Conservation (phyloP, 2,888 invertebrate genomes). For the Spilosoma lubricipeda region DNA sequence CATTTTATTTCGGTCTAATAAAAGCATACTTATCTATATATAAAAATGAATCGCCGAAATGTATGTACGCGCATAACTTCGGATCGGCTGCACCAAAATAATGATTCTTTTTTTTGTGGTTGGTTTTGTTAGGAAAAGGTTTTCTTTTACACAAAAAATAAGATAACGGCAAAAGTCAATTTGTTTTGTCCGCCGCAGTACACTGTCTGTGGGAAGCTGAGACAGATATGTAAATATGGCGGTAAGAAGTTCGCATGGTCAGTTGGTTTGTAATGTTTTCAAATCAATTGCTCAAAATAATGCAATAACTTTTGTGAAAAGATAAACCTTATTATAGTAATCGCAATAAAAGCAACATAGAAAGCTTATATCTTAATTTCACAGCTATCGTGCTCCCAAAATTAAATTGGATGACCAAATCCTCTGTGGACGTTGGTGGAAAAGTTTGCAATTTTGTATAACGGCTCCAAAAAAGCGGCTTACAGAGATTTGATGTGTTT, state of each 20-base stretch:
- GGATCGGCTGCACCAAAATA: too few species aligned
- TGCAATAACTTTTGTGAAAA: slow-evolving; percentile 5
- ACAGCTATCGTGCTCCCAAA: slow-evolving; percentile 8
- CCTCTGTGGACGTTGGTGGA: background rate
- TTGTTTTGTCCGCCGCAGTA: too few species aligned
- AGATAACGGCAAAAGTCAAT: too few species aligned
- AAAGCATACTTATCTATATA: too few species aligned
- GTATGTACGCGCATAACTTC: too few species aligned
- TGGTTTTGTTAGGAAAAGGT: too few species aligned
- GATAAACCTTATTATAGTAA: slow-evolving; percentile 8
- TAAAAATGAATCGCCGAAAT: too few species aligned
- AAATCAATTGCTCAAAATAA: background rate
- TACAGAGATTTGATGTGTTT: slow-evolving; percentile 6
- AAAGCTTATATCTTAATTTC: slow-evolving; percentile 5
- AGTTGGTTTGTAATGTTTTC: background rate
- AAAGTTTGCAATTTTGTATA: slow-evolving; percentile 10
- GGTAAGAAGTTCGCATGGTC: too few species aligned
- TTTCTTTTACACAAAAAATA: too few species aligned
- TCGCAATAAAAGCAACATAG: slow-evolving; percentile 9
- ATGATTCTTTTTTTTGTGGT: too few species aligned
- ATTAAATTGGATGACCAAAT: background rate
- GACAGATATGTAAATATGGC: too few species aligned
- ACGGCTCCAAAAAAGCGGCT: slow-evolving; percentile 2
- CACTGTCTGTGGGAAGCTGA: too few species aligned
- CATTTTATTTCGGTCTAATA: background rate